Evolutionary conservation across 2,888 invertebrate species (phyloP).

Genomic region (Alcis repandata): DNA sequence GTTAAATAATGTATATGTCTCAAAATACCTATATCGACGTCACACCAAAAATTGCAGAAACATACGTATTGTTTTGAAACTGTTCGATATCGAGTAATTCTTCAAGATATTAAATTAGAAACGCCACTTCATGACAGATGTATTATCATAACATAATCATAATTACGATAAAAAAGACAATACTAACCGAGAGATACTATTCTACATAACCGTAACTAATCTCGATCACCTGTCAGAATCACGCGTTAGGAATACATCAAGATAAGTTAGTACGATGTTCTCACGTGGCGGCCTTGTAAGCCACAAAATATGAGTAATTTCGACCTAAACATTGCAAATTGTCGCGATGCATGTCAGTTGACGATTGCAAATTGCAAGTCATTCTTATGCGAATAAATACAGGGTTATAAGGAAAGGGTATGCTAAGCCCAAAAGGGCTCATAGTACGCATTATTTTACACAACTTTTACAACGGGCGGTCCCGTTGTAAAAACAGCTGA

Average conservation of each 20-base stretch:
- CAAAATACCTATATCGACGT: neutral
- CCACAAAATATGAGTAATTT: slow-evolving; percentile 14
- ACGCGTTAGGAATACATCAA: slow-evolving; percentile 21
- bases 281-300: slow-evolving; percentile 24
- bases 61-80: neutral
- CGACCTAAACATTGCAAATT: slow-evolving; percentile 9
- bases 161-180: neutral
- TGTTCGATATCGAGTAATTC: neutral
- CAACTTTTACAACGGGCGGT: too few relatives aligned
- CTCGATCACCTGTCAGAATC: slow-evolving; percentile 12
- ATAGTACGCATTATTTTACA: too few relatives aligned
- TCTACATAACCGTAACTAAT: neutral
- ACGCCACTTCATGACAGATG: neutral
- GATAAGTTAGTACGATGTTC: slow-evolving; percentile 20
- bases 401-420: too few relatives aligned
- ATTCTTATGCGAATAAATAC: slow-evolving; percentile 13
- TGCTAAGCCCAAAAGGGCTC: too few relatives aligned
- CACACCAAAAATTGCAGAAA: neutral
- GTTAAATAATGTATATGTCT: too few relatives aligned
- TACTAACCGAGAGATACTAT: neutral
- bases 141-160: too few relatives aligned
- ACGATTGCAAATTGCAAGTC: slow-evolving; percentile 42
- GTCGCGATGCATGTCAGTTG: slow-evolving; percentile 41
- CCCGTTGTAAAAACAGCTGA: too few relatives aligned
- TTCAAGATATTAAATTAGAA: neutral